These are phyloP conservation scores for Telmatherina bonti DNA, from an alignment of 2,797 vertebrate genomes.

Conservation along the genomic window DNA sequence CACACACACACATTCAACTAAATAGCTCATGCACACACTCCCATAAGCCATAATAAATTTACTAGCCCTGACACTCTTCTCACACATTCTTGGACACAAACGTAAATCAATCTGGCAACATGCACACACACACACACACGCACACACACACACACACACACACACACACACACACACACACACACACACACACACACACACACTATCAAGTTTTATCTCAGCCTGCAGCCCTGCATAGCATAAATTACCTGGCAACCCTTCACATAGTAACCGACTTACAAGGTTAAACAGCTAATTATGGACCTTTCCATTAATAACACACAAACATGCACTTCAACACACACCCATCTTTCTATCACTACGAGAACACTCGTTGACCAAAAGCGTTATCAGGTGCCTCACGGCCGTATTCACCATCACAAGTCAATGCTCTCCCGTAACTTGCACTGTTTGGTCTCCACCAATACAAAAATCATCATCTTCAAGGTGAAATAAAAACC, in stretches of 20 bases:
- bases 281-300: conserved; percentile 71
- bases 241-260: conserved; percentile 61
- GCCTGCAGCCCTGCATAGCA: conserved; percentile 46
- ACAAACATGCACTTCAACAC: conserved; percentile 10
- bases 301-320: conserved; percentile 45
- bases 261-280: conserved; percentile 59
- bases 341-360: conserved; percentile 3
- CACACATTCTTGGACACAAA: conserved; percentile 17
- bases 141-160: background rate
- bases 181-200: conserved; percentile 1
- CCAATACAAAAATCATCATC: background rate
- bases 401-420: background rate
- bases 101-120: conserved; percentile 41
- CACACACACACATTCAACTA: conserved; percentile 24
- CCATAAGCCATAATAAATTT: conserved; percentile 51
- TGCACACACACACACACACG: background rate
- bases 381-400: background rate
- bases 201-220: conserved; percentile 16
- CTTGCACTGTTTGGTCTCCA: background rate
- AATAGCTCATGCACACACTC: conserved; percentile 27
- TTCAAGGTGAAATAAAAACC: background rate
- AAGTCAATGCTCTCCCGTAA: background rate
- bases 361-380: background rate
- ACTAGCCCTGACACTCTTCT: conserved; percentile 28
- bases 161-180: background rate